Conservation (phyloP, 2,888 invertebrate genomes). For the Anagyrus pseudococci region DNA sequence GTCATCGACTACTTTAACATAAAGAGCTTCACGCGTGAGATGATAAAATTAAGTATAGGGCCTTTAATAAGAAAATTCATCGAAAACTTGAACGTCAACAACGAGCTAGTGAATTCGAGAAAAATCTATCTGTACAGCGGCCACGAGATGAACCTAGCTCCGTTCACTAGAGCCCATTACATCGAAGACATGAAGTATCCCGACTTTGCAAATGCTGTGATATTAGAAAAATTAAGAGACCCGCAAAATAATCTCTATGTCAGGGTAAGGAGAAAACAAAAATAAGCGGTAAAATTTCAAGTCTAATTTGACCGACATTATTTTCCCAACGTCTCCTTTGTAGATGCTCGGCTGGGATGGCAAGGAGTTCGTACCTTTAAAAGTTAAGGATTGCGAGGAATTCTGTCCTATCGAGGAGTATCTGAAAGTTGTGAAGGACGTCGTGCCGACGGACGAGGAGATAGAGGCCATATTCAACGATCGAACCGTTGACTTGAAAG, state of each 20-base stretch:
- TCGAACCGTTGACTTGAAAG: not conserved
- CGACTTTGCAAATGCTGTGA: constrained; percentile 41
- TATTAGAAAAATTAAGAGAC: constrained; percentile 44
- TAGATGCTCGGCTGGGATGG: constrained; percentile 26
- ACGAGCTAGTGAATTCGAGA: constrained; percentile 11
- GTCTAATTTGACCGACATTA: not conserved
- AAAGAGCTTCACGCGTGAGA: constrained; percentile 36
- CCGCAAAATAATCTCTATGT: constrained; percentile 33
- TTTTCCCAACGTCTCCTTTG: not conserved
- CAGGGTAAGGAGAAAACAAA: constrained; percentile 38
- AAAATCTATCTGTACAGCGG: constrained; percentile 49
- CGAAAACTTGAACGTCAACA: constrained; percentile 39
- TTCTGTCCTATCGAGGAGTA: constrained; percentile 27
- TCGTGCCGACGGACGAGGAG: constrained; percentile 27
- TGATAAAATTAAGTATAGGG: constrained; percentile 42
- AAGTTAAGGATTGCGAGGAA: constrained; percentile 14
- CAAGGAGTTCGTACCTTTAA: constrained; percentile 7
- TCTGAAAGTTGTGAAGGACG: constrained; percentile 9
- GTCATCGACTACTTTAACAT: constrained; percentile 35
- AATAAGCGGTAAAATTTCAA: not conserved
- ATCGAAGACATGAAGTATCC: constrained; percentile 41
- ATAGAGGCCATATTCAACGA: not conserved
- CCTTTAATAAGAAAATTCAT: constrained; percentile 40
- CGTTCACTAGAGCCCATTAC: constrained; percentile 38
- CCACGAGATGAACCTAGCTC: constrained; percentile 45